Conservation (phyloP, 2,797 vertebrate species). For the Masticophis lateralis region DNA sequence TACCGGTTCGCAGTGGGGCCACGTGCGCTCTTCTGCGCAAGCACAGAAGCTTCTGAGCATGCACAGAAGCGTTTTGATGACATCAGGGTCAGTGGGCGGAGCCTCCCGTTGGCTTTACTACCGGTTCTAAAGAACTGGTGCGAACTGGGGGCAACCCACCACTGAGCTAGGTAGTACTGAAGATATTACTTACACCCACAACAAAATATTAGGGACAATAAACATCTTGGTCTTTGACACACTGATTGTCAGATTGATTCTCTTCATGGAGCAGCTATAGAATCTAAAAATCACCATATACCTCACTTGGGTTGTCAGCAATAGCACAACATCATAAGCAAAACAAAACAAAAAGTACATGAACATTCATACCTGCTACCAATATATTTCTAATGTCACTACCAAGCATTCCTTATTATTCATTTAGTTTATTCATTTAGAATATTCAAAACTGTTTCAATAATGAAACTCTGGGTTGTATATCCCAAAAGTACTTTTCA, state of each 20-base stretch:
- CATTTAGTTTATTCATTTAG: neutral
- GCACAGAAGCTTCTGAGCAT: too few relatives aligned
- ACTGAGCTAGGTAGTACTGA: neutral
- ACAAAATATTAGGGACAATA: neutral
- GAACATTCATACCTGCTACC: neutral
- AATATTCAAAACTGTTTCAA: neutral
- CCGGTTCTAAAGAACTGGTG: too few relatives aligned
- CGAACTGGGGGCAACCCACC: too few relatives aligned
- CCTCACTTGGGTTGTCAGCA: neutral
- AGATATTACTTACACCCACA: neutral
- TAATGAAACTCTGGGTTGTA: neutral
- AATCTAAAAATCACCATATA: neutral
- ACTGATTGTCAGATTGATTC: neutral
- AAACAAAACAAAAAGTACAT: neutral
- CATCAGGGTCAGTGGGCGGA: too few relatives aligned
- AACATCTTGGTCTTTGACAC: neutral
- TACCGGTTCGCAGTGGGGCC: too few relatives aligned
- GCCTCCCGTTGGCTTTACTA: too few relatives aligned
- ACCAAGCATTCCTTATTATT: neutral
- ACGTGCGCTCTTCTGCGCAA: too few relatives aligned
- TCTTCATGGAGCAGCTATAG: neutral
- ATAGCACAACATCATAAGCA: neutral
- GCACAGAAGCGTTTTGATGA: too few relatives aligned
- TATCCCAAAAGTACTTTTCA: neutral
- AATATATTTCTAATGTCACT: neutral